A percentile compares a stretch with the other conserved stretches of the same genome.
Evolutionary conservation across 2,113 vertebrate genomes (phyloP).

Genomic region (Carlito syrichta): DNA sequence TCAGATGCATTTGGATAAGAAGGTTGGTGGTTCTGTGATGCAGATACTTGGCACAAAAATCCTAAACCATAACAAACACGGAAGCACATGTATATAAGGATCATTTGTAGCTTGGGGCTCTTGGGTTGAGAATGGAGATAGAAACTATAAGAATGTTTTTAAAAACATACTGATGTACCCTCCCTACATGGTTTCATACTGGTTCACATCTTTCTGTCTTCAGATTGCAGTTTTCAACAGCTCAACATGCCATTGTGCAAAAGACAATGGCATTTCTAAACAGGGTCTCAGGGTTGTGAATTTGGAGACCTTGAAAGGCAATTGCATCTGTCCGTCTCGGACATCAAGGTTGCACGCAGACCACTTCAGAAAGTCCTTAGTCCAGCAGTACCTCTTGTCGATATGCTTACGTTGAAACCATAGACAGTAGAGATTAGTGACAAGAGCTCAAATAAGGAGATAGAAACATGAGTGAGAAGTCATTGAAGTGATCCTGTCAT

Average conservation of each 20-base stretch:
- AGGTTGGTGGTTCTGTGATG: background rate
- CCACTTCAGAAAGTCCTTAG: background rate
- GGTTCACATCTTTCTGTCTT: background rate
- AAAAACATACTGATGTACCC: background rate
- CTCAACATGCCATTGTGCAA: no score
- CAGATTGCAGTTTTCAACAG: background rate
- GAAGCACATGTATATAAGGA: background rate
- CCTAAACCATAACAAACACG: background rate
- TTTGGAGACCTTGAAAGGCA: background rate
- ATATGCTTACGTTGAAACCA: background rate
- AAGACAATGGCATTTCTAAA: no score
- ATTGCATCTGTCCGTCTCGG: background rate
- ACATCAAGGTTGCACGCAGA: background rate
- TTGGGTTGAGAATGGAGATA: background rate
- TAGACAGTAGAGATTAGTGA: background rate
- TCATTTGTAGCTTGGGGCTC: background rate
- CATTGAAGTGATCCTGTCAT: background rate
- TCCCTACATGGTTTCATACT: background rate
- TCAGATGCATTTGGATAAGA: background rate
- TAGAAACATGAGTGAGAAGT: background rate
- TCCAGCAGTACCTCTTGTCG: background rate
- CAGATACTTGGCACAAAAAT: slow-evolving; percentile 33
- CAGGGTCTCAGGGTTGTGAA: background rate
- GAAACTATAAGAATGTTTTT: background rate
- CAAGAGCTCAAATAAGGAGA: background rate